These are phyloP conservation scores for Blastomussa wellsi DNA, from an alignment of 92 coral and sea anemone genomes.

Conservation along the genomic window DNA sequence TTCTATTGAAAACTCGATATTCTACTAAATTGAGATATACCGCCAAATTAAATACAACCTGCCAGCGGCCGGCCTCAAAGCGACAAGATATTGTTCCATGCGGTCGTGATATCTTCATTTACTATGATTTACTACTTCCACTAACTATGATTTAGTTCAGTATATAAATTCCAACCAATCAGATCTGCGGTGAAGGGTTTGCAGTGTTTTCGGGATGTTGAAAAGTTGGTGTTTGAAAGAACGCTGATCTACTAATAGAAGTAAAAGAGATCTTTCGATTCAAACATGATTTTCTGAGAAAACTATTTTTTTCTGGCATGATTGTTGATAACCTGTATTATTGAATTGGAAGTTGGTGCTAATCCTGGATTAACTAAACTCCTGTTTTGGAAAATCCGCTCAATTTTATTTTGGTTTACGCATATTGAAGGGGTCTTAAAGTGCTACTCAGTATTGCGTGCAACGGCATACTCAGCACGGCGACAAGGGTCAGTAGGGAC, in stretches of 20 bases:
- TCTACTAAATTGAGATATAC: background rate
- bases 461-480: too few species aligned
- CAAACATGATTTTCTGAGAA: too few species aligned
- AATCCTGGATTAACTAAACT: background rate
- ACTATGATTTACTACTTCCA: too few species aligned
- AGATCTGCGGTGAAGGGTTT: background rate
- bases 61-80: background rate
- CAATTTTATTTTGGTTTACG: background rate
- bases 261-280: too few species aligned
- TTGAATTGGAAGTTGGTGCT: background rate
- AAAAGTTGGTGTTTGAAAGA: too few species aligned
- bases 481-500: too few species aligned
- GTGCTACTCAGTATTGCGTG: too few species aligned
- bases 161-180: background rate
- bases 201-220: background rate
- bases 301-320: background rate
- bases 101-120: too few species aligned
- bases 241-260: too few species aligned
- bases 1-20: background rate
- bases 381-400: background rate
- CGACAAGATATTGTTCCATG: background rate
- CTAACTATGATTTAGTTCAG: too few species aligned
- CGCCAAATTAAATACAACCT: background rate
- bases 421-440: too few species aligned
- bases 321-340: background rate